Evolutionary conservation across 2,797 vertebrate species (phyloP), one percentile per base, ranked within the genome.

Genomic region (Crossoptilon crossoptilon): DNA sequence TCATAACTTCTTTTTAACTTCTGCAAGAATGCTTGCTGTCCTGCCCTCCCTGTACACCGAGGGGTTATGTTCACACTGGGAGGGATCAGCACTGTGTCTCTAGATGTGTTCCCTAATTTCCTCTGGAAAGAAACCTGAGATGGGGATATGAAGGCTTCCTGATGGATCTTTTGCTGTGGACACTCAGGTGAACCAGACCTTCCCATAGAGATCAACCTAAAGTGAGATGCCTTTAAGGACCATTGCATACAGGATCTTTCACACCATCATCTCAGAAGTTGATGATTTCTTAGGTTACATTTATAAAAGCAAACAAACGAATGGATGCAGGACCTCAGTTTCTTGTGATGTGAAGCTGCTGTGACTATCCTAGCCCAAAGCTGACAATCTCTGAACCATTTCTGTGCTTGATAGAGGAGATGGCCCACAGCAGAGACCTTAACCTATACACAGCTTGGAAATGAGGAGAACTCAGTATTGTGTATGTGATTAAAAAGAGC

Each of bases 181-280:
- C 0, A 3, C 11, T 41, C 3, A 4, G 33, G 14, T 19, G 15
- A 31, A 41, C 11, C 11, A 37, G 37, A 62, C 14, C 24, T 69
- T 10, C 3, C 9, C 10, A 7, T 26, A 37, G 8, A 90, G 78
- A 29, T 60, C 53, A 83, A 7, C 29, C 35, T 35, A 53, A 69
- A 0, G 1, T 11, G 7, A 69, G 35, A 9, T 43, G 15, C 11
- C 9, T n/a, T 46, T 46, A 58, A 33, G 15, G 19, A n/a, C 15
- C 8, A 1, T 1, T 73, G 60, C 49, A 55, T 66, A 37, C 24
- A 71, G 22, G 29, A 69, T 41, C n/a, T 51, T 31, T 15, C 14
- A 31, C 3, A 2, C 13, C 31, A 37, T 71, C 43, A 18, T 37
- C 39, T 44, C 1, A 2, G 18, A 23, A 64, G 4, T 4, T 37